phyloP scores from a whole-genome alignment of 2,797 vertebrate genomes.

The Phalanger gymnotis region DNA sequence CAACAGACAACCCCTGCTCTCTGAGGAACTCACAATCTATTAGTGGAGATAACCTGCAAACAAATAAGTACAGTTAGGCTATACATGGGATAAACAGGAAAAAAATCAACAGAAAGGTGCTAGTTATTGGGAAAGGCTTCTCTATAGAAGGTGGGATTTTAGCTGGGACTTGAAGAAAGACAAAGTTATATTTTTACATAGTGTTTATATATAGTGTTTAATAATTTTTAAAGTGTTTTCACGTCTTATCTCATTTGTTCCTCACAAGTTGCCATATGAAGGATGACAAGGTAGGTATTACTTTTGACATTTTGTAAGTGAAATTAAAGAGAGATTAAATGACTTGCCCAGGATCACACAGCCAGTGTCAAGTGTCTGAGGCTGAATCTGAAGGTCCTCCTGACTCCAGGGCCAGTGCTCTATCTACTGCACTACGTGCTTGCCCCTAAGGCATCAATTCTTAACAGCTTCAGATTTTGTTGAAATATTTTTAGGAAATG shows the following conservation, averaged over 20 bases:
- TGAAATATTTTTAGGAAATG: neutral
- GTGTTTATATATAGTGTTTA: neutral
- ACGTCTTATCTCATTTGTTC: neutral
- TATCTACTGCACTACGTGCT: too few species aligned
- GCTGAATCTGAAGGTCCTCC: too few species aligned
- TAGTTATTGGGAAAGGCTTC: neutral
- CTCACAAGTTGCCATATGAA: neutral
- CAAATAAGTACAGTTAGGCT: neutral
- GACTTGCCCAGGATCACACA: too few species aligned
- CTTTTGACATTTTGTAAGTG: neutral
- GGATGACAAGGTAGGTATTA: neutral
- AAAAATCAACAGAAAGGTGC: neutral
- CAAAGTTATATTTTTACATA: neutral
- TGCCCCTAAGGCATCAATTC: neutral
- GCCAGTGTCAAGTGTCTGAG: too few species aligned
- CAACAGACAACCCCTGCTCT: neutral
- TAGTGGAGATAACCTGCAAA: neutral
- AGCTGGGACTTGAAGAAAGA: neutral
- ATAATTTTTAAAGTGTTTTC: neutral
- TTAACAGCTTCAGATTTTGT: neutral
- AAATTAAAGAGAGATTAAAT: neutral
- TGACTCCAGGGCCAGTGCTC: too few species aligned
- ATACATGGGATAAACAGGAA: neutral
- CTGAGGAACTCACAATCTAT: neutral
- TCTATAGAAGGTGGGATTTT: neutral